A percentile compares a stretch with the other conserved stretches of the same genome.
Conservation (phyloP, 2,888 invertebrate species). For the Drosophila rellima region DNA sequence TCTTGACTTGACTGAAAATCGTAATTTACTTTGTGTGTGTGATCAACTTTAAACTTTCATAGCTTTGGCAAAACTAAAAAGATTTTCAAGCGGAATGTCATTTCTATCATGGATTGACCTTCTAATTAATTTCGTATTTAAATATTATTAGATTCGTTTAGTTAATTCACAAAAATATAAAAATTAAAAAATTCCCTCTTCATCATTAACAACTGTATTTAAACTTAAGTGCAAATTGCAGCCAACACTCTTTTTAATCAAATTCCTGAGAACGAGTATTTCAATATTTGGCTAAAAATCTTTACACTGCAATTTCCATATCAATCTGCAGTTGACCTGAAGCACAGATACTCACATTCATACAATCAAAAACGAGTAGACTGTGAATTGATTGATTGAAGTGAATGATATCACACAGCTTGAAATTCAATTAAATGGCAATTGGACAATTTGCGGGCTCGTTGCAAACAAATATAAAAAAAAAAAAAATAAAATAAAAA, state of each 20-base stretch:
- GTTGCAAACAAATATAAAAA: too few species aligned
- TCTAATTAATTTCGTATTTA: too few species aligned
- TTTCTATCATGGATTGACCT: too few species aligned
- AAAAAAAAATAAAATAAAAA: too few species aligned
- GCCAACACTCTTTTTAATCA: not conserved
- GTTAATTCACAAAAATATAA: not conserved
- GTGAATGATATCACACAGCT: conserved; percentile 31
- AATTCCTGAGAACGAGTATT: not conserved
- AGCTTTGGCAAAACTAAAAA: too few species aligned
- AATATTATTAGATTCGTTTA: not conserved
- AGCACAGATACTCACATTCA: not conserved
- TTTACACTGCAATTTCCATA: conserved; percentile 2
- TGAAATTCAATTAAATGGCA: conserved; percentile 59
- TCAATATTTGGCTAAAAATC: not conserved
- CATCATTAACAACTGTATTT: not conserved
- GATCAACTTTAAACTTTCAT: too few species aligned
- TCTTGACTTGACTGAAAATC: too few species aligned
- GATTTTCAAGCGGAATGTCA: too few species aligned
- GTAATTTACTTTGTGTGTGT: too few species aligned
- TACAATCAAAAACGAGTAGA: not conserved
- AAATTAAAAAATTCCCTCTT: not conserved
- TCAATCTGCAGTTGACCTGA: conserved; percentile 22
- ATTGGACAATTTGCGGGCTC: conserved; percentile 53
- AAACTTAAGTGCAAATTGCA: not conserved
- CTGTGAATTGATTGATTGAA: conserved; percentile 35